These are phyloP conservation scores for Botrylloides violaceus DNA, from an alignment of 23 tunicate species.

Conservation along the genomic window DNA sequence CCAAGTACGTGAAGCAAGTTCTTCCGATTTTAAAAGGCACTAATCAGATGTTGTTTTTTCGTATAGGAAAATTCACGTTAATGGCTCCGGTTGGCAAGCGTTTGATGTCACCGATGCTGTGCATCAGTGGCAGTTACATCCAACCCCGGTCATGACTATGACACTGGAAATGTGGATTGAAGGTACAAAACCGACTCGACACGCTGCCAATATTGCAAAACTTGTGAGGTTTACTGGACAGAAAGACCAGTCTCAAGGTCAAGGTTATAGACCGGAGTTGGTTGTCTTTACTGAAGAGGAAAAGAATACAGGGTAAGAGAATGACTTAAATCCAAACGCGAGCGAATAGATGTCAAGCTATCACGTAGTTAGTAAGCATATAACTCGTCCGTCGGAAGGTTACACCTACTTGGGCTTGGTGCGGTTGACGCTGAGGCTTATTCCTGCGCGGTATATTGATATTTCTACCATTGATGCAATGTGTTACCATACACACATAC, in stretches of 20 bases:
- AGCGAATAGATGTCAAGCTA: too few species aligned
- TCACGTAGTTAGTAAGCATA: too few species aligned
- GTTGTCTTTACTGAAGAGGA: slow-evolving; percentile 63
- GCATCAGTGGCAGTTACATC: slow-evolving; percentile 76
- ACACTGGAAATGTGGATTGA: slow-evolving; percentile 66
- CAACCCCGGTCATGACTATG: slow-evolving; percentile 62
- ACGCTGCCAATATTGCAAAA: slow-evolving; percentile 58
- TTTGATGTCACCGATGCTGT: slow-evolving; percentile 78
- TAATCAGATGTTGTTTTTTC: neutral
- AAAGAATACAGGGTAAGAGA: slow-evolving; percentile 34
- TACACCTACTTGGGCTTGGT: too few species aligned
- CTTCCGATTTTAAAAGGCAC: neutral
- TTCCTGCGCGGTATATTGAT: too few species aligned
- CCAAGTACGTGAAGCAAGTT: slow-evolving; percentile 44
- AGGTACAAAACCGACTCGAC: slow-evolving; percentile 61
- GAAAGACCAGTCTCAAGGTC: slow-evolving; percentile 22
- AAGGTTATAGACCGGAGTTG: slow-evolving; percentile 60
- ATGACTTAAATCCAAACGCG: too few species aligned
- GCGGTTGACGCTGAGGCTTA: too few species aligned
- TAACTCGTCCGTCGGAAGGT: too few species aligned
- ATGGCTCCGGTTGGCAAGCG: slow-evolving; percentile 87
- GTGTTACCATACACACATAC: too few species aligned
- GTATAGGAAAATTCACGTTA: slow-evolving; percentile 61
- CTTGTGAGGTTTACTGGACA: slow-evolving; percentile 82
- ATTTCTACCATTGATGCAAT: too few species aligned